Conservation (phyloP, 2,113 vertebrate genomes). For the Lagopus muta region DNA sequence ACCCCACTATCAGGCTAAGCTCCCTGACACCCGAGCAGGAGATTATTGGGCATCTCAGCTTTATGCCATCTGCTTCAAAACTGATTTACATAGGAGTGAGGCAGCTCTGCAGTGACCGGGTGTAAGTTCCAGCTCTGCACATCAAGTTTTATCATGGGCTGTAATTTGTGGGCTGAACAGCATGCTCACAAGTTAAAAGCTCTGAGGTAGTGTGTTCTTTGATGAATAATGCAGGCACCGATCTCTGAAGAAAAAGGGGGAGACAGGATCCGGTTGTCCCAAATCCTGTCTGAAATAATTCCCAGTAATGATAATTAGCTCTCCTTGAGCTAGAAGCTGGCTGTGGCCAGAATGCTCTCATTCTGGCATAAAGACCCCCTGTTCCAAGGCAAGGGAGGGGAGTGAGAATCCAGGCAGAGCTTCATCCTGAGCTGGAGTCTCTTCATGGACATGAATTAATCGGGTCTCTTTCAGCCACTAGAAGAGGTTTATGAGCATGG, state of each 20-base stretch:
- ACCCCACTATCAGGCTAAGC: background rate
- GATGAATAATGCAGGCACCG: constrained; percentile 24
- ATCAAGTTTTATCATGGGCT: background rate
- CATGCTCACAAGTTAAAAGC: background rate
- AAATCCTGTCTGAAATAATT: background rate
- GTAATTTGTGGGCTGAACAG: background rate
- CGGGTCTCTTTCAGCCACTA: background rate
- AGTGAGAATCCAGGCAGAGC: background rate
- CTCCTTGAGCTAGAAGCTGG: background rate
- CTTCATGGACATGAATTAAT: accelerated
- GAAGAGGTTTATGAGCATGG: background rate
- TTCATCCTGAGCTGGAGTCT: background rate
- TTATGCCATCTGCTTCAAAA: background rate
- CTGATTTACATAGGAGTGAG: background rate
- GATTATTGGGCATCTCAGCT: background rate
- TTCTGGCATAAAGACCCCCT: background rate
- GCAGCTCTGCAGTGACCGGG: background rate
- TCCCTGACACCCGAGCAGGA: background rate
- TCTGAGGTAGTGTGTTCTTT: background rate
- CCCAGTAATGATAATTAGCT: background rate
- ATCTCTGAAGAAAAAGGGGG: background rate
- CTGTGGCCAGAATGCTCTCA: background rate
- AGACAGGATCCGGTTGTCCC: background rate
- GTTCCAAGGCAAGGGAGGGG: accelerated
- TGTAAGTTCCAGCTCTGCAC: background rate